Base-by-base conservation (phyloP, 2,797 vertebrate genomes). In the Okamejei kenojei region DNA sequence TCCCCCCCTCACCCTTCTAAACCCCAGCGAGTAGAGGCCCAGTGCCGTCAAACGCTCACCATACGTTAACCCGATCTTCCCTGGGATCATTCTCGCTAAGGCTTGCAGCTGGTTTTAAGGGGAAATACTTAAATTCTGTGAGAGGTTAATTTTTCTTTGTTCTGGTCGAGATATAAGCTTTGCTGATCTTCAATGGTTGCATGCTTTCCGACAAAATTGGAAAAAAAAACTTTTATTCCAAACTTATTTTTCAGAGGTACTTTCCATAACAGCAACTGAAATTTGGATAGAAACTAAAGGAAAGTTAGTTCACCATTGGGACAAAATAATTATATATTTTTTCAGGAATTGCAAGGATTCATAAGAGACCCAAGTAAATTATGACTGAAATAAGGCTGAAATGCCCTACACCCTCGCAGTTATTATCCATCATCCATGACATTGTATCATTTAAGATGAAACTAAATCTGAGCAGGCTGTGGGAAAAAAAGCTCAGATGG, bases 241-340 rank as follows among this genome's bases (percentile, higher is more conserved):
- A 45, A 54, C 45, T 6, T 54, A 54, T 54, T 54, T 54, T 54
- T 54, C 45, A 88, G 84, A 68, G 61, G 65, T 63, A 88, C 7
- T n/a, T n/a, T 68, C 61, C 84, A 68, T 21, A 4, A 68, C 61
- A 68, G 29, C 32, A 88, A 88, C 68, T 88, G 61, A 88, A 88
- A 88, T 8, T 88, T 88, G 84, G 84, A 88, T 88, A 68, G 21
- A 88, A 88, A 88, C 84, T 68, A 68, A 88, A 88, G 84, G 84
- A 88, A 88, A 88, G 84, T 88, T 88, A 19, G 63, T 32, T 88
- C 63, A 88, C 84, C 63, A 68, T 88, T 68, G 61, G 84, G 84
- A 88, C 63, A 32, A 88, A 88, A 88, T 88, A 65, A 88, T 19
- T 63, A 88, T 7, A 1, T 6, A 26, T 68, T 88, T 63, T 54